Base-by-base conservation (phyloP, 2,888 invertebrate genomes). In the Chaitophorus viminalis region DNA sequence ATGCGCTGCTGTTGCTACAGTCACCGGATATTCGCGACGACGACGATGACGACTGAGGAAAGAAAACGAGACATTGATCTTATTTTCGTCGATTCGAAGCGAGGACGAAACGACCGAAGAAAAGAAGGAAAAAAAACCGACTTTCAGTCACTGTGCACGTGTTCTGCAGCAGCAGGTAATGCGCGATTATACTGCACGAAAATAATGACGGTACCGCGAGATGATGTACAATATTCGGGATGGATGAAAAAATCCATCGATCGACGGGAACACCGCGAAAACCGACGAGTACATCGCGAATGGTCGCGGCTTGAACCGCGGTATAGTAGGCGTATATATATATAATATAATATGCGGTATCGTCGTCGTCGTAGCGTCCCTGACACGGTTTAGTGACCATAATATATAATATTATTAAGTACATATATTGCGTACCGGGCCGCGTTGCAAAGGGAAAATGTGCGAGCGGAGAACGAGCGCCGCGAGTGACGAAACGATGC, bases 401-500 rank as follows among this genome's bases (percentile, higher is more conserved):
- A 46, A 36, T 36, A 36, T 36, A n/a, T n/a, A n/a, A n/a, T n/a
- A n/a, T n/a, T n/a, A n/a, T n/a, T n/a, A n/a, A n/a, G n/a, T n/a
- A n/a, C n/a, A n/a, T n/a, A n/a, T n/a, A n/a, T n/a, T 25, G 68
- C 74, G 21, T 11, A 39, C 29, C 74, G 46, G 36, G 82, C 54
- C n/a, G n/a, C n/a, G n/a, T 33, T 29, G 74, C 29, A 76, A 76
- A 84, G 84, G 84, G 84, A 84, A 84, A 84, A 84, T 25, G 82
- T n/a, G 36, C 36, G 74, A 36, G 79, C 81, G 68, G 31, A 0
- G 52, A 72, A 46, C 33, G 72, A n/a, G 21, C 54, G 60, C 31
- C 46, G 31, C 52, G 82, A 86, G 79, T 87, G 87, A 87, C 87
- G 87, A 87, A 87, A 87, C 87, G 74, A 84, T 75, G 84, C 36